phyloP scores from a whole-genome alignment of 1,140 invertebrate genomes.

The Tachypleus tridentatus region DNA sequence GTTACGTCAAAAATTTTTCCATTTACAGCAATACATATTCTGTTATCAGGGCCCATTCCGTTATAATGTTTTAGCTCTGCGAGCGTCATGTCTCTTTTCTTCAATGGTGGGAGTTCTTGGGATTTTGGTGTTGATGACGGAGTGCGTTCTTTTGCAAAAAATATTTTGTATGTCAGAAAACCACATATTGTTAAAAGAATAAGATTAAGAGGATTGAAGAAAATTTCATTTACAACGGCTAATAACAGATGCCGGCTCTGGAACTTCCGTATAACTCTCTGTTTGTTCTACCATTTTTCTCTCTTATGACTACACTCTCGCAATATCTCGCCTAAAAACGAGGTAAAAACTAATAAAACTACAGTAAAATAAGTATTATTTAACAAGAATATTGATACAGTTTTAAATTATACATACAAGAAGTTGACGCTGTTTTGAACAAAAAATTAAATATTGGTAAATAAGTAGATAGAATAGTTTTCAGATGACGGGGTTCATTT shows the following conservation, averaged over 20 bases:
- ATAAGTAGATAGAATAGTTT: too few relatives aligned
- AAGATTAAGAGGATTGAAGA: slow-evolving; percentile 64
- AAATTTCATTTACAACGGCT: slow-evolving; percentile 47
- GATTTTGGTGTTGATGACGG: slow-evolving; percentile 32
- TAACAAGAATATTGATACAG: too few relatives aligned
- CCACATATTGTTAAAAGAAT: slow-evolving; percentile 57
- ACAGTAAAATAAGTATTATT: too few relatives aligned
- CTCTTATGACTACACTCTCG: too few relatives aligned
- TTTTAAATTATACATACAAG: too few relatives aligned
- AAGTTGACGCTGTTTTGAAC: too few relatives aligned
- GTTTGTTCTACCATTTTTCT: too few relatives aligned
- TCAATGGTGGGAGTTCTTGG: slow-evolving; percentile 61
- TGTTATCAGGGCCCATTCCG: slow-evolving; percentile 61
- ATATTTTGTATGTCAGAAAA: slow-evolving; percentile 76
- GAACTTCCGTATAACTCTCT: too few relatives aligned
- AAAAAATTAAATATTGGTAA: too few relatives aligned
- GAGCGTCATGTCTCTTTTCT: slow-evolving; percentile 78
- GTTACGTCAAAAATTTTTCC: slow-evolving; percentile 94
- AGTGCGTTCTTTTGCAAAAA: slow-evolving; percentile 36
- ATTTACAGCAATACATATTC: slow-evolving; percentile 85
- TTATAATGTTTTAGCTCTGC: slow-evolving; percentile 77
- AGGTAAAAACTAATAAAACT: too few relatives aligned
- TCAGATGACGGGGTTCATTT: too few relatives aligned
- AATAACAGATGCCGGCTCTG: not conserved
- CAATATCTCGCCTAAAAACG: too few relatives aligned